Evolutionary conservation across 2,113 vertebrate species (phyloP).

Genomic region (Gobius niger): DNA sequence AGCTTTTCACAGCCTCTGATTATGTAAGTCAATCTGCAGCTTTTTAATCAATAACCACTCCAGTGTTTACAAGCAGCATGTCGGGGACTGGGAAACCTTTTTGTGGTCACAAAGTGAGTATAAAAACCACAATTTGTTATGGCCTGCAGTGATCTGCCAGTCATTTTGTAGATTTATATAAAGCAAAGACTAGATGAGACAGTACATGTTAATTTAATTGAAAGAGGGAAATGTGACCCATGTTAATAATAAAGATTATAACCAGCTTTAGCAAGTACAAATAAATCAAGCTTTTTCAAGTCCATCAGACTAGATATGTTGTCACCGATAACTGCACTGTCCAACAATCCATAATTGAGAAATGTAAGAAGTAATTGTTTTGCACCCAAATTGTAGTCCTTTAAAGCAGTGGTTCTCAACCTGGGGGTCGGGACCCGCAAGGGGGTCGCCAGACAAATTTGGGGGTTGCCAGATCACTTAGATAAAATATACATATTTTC

Average conservation of each 20-base stretch:
- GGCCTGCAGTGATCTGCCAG: slow-evolving; percentile 49
- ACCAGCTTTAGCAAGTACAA: no score
- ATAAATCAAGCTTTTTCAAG: no score
- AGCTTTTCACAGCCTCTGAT: slow-evolving; percentile 40
- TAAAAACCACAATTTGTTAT: slow-evolving; percentile 59
- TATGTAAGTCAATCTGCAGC: slow-evolving; percentile 57
- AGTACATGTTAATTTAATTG: slow-evolving; percentile 6
- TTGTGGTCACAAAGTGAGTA: slow-evolving; percentile 61
- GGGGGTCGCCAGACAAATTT: no score
- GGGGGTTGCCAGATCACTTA: no score
- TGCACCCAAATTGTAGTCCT: no score
- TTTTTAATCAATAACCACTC: slow-evolving; percentile 68
- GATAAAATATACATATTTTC: no score
- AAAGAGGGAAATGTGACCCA: background rate
- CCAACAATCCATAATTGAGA: background rate
- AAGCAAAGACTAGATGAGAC: slow-evolving; percentile 25
- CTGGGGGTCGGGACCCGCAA: no score
- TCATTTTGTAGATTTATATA: slow-evolving; percentile 42
- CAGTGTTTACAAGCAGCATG: slow-evolving; percentile 64
- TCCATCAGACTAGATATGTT: no score
- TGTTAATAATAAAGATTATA: no score
- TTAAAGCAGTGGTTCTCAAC: no score
- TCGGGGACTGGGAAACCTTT: slow-evolving; percentile 39
- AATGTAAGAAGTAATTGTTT: background rate
- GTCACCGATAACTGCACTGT: no score